Conservation (phyloP, 2,113 vertebrate genomes). For the Chaetorhynchus papuensis region DNA sequence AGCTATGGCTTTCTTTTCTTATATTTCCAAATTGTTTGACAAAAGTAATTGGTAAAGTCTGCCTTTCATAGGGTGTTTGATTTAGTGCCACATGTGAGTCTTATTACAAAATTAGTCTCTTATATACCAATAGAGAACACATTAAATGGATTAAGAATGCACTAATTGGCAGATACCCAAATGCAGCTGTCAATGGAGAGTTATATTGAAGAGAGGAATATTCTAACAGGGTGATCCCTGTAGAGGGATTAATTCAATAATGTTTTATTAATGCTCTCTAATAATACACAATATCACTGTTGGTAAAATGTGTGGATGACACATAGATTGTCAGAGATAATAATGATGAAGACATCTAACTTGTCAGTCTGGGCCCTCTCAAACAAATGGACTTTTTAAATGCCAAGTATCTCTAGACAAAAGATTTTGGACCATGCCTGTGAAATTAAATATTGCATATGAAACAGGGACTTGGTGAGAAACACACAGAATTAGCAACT, state of each 20-base stretch:
- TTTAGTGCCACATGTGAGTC: background rate
- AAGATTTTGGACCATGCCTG: background rate
- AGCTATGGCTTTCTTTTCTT: background rate
- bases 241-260: constrained; percentile 8
- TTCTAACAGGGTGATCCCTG: background rate
- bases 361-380: background rate
- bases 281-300: background rate
- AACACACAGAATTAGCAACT: background rate
- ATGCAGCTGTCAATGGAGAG: background rate
- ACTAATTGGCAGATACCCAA: constrained; percentile 24
- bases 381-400: background rate
- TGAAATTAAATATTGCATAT: background rate
- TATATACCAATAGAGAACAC: background rate
- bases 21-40: background rate
- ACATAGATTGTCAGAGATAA: background rate
- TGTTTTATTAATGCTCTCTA: constrained; percentile 14
- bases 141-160: background rate
- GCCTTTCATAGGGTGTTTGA: background rate
- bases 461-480: background rate
- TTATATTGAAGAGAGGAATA: background rate
- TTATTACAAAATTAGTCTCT: background rate
- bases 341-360: background rate
- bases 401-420: background rate
- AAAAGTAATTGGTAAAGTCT: background rate
- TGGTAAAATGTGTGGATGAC: background rate